A percentile compares a stretch with the other conserved stretches of the same genome.
phyloP scores from a whole-genome alignment of 2,797 vertebrate species.

The Falco cherrug region DNA sequence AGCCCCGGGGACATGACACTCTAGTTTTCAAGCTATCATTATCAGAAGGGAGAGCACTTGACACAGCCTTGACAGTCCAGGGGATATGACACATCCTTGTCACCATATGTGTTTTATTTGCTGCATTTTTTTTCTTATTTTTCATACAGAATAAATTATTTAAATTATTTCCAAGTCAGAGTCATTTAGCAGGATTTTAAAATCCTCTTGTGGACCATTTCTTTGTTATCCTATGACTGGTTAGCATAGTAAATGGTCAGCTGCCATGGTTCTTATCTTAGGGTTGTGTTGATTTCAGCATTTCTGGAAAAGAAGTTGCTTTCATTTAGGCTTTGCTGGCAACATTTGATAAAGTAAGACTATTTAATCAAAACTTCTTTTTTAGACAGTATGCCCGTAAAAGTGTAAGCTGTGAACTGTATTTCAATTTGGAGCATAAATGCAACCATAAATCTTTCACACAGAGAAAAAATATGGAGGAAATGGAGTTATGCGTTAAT shows the following conservation, averaged over 20 bases:
- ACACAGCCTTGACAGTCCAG: not conserved
- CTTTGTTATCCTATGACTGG: not conserved
- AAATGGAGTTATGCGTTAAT: not conserved
- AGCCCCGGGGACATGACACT: not conserved
- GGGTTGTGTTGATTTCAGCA: not conserved
- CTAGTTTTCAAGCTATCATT: not conserved
- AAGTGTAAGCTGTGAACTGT: not conserved
- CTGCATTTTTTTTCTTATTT: not conserved
- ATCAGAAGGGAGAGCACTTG: not conserved
- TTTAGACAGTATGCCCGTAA: not conserved
- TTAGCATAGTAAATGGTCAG: not conserved
- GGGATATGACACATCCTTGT: not conserved
- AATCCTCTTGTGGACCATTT: not conserved
- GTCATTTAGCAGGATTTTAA: not conserved
- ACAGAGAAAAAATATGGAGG: not conserved
- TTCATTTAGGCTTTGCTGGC: conserved; percentile 1
- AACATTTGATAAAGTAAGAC: not conserved
- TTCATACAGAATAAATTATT: conserved; percentile 41
- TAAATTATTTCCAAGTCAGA: conserved; percentile 49
- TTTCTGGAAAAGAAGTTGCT: not conserved
- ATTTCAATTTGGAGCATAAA: conserved; percentile 35
- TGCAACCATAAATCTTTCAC: not conserved
- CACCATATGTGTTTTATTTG: not conserved
- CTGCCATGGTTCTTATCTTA: not conserved
- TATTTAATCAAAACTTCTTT: conserved; percentile 18